Evolutionary conservation across 30 jellyfish, hydroid and myxozoan species (phyloP), one percentile per base, ranked within the genome.

Genomic region (Pelagia noctiluca): DNA sequence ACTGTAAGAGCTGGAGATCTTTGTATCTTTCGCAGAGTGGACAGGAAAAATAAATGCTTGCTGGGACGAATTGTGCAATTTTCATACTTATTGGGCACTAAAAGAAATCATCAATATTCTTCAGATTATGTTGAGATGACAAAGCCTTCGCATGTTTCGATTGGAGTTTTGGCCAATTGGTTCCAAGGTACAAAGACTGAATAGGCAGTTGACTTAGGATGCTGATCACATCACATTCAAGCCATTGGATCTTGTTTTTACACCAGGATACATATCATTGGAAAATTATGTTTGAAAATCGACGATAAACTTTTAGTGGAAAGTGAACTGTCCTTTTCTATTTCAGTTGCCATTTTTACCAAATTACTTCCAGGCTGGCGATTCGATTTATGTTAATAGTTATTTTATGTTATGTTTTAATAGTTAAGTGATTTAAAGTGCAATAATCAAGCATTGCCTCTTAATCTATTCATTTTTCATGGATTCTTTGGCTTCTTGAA

Each of bases 81-180:
- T 63, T 78, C 89, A 19, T 78, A 57, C 70, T 31, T 78, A 25
- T 19, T 35, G 2, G 89, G 89, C 19, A 35, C n/a, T 28, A 78
- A 78, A 35, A 11, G 89, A 52, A 69, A 61, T 32, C 32, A 71
- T 80, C 78, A 76, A 37, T 76, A 76, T 35, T 8, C 50, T 63
- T 50, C 80, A 7, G 22, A 23, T 31, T 76, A 21, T 61, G 83
- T 76, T 25, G 88, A 76, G 64, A 76, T 76, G 87, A 29, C 83
- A 13, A 52, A 50, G 62, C 38, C 12, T 31, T 50, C 80, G 19
- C 54, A 3, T 35, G 54, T 32, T 29, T 24, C 29, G 30, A 50
- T 76, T 5, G 88, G 88, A 54, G 76, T 72, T 19, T 57, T 76
- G n/a, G 79, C 63, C 19, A 52, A 76, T 53, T 76, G 78, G 88